These are phyloP conservation scores for Rhagologus leucostigma DNA, from an alignment of 2,113 vertebrate species.

Conservation along the genomic window DNA sequence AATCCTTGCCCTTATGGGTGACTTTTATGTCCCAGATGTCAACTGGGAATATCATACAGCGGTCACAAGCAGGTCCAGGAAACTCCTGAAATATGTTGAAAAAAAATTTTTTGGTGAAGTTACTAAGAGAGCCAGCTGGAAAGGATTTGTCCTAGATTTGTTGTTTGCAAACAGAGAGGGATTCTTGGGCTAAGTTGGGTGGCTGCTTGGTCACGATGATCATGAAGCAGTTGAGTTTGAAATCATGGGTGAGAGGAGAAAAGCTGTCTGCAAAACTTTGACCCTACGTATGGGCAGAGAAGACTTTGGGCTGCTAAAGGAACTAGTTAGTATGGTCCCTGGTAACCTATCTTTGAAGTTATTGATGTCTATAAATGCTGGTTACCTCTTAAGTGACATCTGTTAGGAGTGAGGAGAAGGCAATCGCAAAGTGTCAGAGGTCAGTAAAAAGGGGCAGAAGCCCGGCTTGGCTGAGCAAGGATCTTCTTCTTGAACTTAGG, in stretches of 20 bases:
- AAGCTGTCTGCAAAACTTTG: background rate
- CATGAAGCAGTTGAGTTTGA: background rate
- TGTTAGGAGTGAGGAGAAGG: background rate
- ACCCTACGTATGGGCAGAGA: too few species aligned
- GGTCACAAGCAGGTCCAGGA: background rate
- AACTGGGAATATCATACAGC: background rate
- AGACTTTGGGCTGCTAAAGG: background rate
- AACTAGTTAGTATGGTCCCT: background rate
- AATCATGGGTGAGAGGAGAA: background rate
- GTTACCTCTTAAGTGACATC: background rate
- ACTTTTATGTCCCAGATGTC: background rate
- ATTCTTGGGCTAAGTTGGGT: accelerated
- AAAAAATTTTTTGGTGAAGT: background rate
- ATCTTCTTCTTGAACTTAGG: background rate
- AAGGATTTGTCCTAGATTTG: background rate
- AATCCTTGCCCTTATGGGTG: background rate
- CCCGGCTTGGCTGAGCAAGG: background rate
- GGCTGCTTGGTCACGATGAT: background rate
- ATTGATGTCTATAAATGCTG: background rate
- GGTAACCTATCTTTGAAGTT: background rate
- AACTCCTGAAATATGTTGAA: background rate
- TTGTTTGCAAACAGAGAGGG: background rate
- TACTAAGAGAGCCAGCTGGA: background rate
- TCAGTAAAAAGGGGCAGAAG: background rate
- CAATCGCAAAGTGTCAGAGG: background rate